Conservation (phyloP, 2,797 vertebrate genomes). For the Xiphorhynchus erythropygius region DNA sequence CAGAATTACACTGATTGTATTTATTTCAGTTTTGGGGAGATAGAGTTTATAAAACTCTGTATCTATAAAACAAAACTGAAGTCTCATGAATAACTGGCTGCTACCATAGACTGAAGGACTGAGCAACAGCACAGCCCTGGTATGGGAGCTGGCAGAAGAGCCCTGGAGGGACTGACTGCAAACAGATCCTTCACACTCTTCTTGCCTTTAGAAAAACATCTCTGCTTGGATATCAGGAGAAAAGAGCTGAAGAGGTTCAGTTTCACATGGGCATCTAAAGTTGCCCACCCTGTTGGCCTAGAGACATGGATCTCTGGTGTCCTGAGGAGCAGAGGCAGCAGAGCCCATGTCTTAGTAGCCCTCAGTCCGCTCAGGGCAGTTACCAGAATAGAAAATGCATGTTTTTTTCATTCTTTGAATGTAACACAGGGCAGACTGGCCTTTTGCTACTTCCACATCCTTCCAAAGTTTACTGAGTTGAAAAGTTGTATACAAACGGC, state of each 20-base stretch:
- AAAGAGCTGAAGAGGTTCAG: neutral
- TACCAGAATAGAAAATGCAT: neutral
- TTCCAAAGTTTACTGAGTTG: neutral
- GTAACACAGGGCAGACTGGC: neutral
- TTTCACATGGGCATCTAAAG: neutral
- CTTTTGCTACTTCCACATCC: neutral
- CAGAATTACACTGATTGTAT: neutral
- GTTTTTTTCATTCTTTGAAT: neutral
- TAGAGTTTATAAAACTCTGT: neutral
- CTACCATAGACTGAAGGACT: neutral
- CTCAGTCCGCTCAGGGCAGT: neutral
- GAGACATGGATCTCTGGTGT: neutral
- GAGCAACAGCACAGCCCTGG: neutral
- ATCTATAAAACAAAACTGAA: neutral
- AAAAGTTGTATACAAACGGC: neutral
- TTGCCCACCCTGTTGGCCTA: neutral
- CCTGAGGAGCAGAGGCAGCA: neutral
- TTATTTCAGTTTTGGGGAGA: neutral
- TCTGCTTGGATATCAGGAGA: neutral
- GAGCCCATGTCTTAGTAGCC: neutral
- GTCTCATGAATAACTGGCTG: neutral
- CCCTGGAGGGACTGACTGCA: neutral
- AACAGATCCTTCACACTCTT: neutral
- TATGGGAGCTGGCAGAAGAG: accelerated
- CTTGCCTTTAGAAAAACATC: neutral